Evolutionary conservation across 2,797 vertebrate genomes (phyloP), one percentile per base, ranked within the genome.

Genomic region (Microtus obscurus): DNA sequence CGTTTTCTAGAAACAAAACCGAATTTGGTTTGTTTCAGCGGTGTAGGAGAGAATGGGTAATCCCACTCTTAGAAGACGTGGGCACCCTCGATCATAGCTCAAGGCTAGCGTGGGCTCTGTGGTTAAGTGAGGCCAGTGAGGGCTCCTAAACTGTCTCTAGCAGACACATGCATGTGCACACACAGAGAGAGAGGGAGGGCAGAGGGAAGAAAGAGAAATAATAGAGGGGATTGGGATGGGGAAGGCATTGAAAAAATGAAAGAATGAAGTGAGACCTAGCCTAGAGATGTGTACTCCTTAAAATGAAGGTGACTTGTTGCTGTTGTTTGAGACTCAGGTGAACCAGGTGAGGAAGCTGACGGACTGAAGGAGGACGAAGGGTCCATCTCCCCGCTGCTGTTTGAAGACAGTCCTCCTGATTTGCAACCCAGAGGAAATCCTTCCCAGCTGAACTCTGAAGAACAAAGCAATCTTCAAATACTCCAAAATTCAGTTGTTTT

Each of bases 371-470:
- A 98, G 48, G 16, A n/a, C 87, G 94, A 82, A 19, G 74, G 31
- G n/a, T 94, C 97, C 80, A 93, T 95, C 93, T 99, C 99, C 94
- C 99, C 99, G 0, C 94, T 99, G 61, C 98, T 99, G 31, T 99
- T 99, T 98, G 99, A 99, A 90, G 99, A 99, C 92, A 99, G 95
- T 92, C 98, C 98, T 95, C 87, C 97, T 96, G 92, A 97, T 37
- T 83, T 94, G 43, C 87, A 95, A 85, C 37, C 79, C 6, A 40
- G 93, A 87, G 93, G 79, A 95, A 51, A 87, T 65, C 74, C 91
- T 95, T 90, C 45, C 34, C 90, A 97, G 34, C 74, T 51, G 40
- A 96, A 95, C 53, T 61, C 2, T 73, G 96, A 97, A 93, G 95
- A 98, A 91, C 97, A 97, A 74, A 96, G 86, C 85, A 27, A 79